phyloP scores from a whole-genome alignment of 2,888 invertebrate genomes.

The Lasioglossum figueresi region DNA sequence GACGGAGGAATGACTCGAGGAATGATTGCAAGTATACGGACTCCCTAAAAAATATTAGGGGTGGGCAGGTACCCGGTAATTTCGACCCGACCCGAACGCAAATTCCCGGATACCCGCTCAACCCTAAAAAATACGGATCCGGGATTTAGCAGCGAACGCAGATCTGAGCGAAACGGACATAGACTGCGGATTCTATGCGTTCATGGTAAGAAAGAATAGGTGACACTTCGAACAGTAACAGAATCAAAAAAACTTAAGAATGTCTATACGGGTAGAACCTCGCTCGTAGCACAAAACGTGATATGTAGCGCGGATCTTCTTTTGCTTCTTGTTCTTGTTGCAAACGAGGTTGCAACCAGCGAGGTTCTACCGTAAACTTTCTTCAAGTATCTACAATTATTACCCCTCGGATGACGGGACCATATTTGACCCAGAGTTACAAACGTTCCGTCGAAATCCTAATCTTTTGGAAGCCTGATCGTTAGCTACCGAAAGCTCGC shows the following conservation, averaged over 20 bases:
- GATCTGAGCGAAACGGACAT: background rate
- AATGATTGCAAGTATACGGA: conserved; percentile 5
- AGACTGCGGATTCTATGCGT: background rate
- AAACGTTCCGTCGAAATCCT: background rate
- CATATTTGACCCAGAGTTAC: background rate
- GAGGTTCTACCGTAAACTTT: background rate
- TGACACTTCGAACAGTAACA: background rate
- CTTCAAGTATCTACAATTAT: background rate
- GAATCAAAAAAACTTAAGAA: background rate
- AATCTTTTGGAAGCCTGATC: background rate
- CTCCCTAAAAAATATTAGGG: background rate
- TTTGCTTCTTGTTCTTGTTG: no score
- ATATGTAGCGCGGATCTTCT: no score
- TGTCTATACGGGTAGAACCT: background rate
- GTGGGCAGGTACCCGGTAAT: no score
- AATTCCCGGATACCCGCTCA: no score
- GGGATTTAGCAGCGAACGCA: conserved; percentile 3
- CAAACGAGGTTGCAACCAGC: no score
- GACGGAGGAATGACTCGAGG: background rate
- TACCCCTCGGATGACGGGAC: background rate
- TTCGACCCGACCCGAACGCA: no score
- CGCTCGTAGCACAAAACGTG: background rate
- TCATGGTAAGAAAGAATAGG: background rate
- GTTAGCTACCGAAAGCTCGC: background rate
- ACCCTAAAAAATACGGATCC: background rate